phyloP scores from a whole-genome alignment of 35 echinoderm and acorn worm species.

The Anneissia japonica region DNA sequence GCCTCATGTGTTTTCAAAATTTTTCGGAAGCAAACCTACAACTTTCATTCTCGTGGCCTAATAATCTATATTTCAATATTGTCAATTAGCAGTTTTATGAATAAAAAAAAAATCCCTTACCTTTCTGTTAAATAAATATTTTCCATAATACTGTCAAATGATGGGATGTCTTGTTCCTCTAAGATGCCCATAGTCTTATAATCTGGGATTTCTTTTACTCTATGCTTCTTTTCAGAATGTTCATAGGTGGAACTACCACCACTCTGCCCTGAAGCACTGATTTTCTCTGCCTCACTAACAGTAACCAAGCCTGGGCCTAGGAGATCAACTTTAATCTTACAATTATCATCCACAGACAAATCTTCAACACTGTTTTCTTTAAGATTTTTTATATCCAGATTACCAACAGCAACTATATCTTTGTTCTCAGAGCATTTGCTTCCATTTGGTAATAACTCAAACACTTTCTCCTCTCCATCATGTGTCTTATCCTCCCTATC shows the following conservation, averaged over 20 bases:
- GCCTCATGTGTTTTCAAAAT: too few relatives aligned
- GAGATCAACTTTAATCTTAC: neutral
- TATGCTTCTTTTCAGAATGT: neutral
- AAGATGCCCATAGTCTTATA: conserved; percentile 65
- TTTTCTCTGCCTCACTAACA: neutral
- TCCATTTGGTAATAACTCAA: neutral
- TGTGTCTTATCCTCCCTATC: neutral
- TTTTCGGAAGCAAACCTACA: too few relatives aligned
- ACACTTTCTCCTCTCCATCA: neutral
- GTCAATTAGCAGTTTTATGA: too few relatives aligned
- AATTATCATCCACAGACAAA: neutral
- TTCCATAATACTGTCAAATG: conserved; percentile 58
- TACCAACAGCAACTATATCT: neutral
- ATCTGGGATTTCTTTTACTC: neutral
- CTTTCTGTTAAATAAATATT: conserved; percentile 91
- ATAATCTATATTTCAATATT: too few relatives aligned
- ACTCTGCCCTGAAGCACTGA: neutral
- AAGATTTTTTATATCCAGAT: neutral
- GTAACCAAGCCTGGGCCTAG: neutral
- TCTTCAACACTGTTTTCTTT: neutral
- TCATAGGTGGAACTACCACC: neutral
- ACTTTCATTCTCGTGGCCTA: too few relatives aligned
- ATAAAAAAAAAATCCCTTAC: conserved; percentile 22
- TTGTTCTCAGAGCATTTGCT: neutral
- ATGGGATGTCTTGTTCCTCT: conserved; percentile 44